phyloP scores from a whole-genome alignment of 1,140 invertebrate species.

The Brachionus rotundiformis region DNA sequence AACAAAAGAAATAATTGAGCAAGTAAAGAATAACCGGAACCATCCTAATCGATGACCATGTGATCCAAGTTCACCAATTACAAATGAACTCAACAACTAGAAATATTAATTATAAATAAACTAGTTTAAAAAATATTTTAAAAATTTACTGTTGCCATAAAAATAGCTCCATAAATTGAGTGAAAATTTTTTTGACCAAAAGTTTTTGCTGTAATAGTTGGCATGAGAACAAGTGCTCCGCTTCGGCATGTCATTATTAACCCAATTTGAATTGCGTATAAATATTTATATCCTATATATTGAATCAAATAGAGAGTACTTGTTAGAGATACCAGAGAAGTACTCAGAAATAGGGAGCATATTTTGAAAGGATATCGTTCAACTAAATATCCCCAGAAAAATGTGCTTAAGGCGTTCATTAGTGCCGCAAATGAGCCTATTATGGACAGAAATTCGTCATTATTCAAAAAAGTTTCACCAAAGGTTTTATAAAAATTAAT shows the following conservation, averaged over 20 bases:
- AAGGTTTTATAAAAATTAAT: conserved; percentile 54
- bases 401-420: conserved; percentile 48
- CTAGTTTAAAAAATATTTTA: neutral
- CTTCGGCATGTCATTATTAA: neutral
- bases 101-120: neutral
- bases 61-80: neutral
- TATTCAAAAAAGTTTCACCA: conserved; percentile 56
- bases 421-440: conserved; percentile 56
- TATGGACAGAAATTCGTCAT: conserved; percentile 55
- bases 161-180: conserved; percentile 10
- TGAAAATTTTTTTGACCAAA: conserved; percentile 40
- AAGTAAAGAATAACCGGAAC: neutral
- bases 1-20: neutral
- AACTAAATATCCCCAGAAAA: conserved; percentile 54
- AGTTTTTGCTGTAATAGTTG: conserved; percentile 25
- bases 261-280: neutral
- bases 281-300: neutral
- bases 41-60: neutral
- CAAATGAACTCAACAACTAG: neutral
- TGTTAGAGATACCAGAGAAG: neutral
- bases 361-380: conserved; percentile 58
- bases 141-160: neutral
- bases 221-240: conserved; percentile 7
- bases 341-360: neutral
- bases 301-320: conserved; percentile 14